Evolutionary conservation across 2,888 invertebrate genomes (phyloP), one percentile per base, ranked within the genome.

Genomic region (Nomada fucata): DNA sequence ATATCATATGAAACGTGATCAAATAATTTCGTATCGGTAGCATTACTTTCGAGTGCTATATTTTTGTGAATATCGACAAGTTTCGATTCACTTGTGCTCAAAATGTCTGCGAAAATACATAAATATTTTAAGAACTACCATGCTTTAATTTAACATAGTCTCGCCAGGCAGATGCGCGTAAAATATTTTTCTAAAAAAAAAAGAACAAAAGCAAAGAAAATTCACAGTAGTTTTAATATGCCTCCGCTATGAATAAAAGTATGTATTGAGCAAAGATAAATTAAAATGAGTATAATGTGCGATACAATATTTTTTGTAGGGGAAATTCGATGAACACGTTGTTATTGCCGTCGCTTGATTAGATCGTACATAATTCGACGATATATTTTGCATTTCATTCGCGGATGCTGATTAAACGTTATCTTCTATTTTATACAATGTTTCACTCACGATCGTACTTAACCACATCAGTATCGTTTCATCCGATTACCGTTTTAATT

Each of bases 271-370:
- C 64, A 64, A 47, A 61, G 52, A 63, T 47, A 59, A 73, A 79
- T 72, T 68, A 64, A 67, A 69, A 63, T 23, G 26, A 59, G 18
- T 15, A 9, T 20, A 26, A 47, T 20, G 26, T 50, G 15, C 1
- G 23, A 36, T 13, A 29, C 20, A 15, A 20, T 65, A 23, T 42
- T 70, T 18, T 65, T 53, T 67, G 55, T 67, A 55, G 18, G 15
- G 13, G 3, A 47, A 15, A 55, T 57, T 53, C 50, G 47, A 59
- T 53, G 44, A 69, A 69, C 44, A 57, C 63, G 69, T 59, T 68
- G 72, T 76, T 76, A 68, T 76, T 82, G 80, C 80, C 76, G 80
- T 80, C 59, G 57, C 71, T 82, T 82, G 82, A 29, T 64, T 64
- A 63, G 23, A 68, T 23, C 36, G 15, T 64, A 72, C 47, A 47